Percentiles rank a stretch among this genome's conserved stretches.
phyloP scores from a whole-genome alignment of 2,797 vertebrate genomes.

The Strix occidentalis region DNA sequence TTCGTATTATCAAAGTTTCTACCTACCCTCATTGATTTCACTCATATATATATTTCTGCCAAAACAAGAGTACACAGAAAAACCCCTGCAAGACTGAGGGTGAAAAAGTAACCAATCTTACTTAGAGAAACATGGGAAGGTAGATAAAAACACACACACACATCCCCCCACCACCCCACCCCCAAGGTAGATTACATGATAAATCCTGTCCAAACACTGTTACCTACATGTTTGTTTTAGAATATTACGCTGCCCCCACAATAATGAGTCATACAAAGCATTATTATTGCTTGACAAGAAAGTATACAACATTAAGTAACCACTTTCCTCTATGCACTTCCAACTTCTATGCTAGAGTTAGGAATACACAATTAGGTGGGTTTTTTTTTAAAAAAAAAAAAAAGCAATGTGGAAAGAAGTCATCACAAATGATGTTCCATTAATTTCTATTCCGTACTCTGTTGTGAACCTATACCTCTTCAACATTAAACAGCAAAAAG shows the following conservation, averaged over 20 bases:
- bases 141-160: neutral
- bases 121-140: neutral
- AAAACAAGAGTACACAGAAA: neutral
- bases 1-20: neutral
- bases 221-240: no score
- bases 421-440: neutral
- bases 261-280: neutral
- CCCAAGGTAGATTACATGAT: neutral
- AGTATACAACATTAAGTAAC: neutral
- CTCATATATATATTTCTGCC: neutral
- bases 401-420: neutral
- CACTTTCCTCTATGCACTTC: neutral
- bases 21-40: neutral
- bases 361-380: neutral
- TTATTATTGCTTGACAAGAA: neutral
- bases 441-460: neutral
- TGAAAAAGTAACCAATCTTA: neutral
- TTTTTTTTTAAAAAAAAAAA: neutral
- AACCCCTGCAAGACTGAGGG: rapidly evolving
- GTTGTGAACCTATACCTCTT: neutral
- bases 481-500: constrained; percentile 52
- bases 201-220: neutral
- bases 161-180: no score
- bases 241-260: neutral
- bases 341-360: neutral